These are phyloP conservation scores for Nasonovia ribisnigri DNA, from an alignment of 2,888 invertebrate species.

Conservation along the genomic window DNA sequence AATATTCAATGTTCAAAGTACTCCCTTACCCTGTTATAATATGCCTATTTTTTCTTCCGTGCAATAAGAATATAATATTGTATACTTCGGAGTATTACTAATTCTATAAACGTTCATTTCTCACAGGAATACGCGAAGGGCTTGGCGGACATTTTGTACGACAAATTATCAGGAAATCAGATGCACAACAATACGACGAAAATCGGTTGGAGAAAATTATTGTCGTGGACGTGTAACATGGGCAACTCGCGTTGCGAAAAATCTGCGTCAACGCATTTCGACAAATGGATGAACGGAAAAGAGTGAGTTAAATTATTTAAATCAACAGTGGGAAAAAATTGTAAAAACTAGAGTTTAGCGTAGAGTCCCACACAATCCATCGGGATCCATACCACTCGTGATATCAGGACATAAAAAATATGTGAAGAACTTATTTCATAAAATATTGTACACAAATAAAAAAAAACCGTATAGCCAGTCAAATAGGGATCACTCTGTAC, in stretches of 20 bases:
- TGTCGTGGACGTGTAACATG: constrained; percentile 23
- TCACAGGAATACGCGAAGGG: constrained; percentile 24
- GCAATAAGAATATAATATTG: not conserved
- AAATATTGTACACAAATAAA: not conserved
- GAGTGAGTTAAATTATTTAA: not conserved
- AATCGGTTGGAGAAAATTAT: constrained; percentile 29
- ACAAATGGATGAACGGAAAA: constrained; percentile 26
- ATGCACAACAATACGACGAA: not conserved
- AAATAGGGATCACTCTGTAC: not conserved
- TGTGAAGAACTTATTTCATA: not conserved
- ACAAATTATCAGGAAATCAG: not conserved
- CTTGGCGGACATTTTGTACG: constrained; percentile 26
- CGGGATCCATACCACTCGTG: not conserved
- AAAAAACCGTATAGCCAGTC: not conserved
- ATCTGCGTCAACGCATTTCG: constrained; percentile 9
- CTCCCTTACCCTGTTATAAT: not conserved
- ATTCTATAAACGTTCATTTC: not conserved
- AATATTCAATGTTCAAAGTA: constrained; percentile 27
- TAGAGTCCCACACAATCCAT: not conserved
- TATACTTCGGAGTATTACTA: not conserved
- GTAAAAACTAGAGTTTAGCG: not conserved
- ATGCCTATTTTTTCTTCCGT: not conserved
- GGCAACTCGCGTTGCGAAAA: not conserved
- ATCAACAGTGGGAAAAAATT: not conserved
- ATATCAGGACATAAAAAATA: not conserved